Evolutionary conservation across 2,888 invertebrate species (phyloP), one percentile per base, ranked within the genome.

Genomic region (Plutella xylostella): DNA sequence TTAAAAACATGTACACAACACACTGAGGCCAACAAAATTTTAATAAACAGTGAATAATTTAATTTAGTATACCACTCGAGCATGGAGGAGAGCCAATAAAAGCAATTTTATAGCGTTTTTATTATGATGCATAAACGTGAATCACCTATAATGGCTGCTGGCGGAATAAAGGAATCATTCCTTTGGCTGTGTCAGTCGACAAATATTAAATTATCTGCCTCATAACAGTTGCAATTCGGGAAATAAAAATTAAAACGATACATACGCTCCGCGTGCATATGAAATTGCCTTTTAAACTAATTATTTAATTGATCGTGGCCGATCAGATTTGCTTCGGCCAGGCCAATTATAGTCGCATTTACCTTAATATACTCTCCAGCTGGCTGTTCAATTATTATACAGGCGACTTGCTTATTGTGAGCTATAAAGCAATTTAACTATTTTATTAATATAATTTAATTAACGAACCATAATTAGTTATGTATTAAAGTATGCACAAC

Each of bases 101-200:
- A 61, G 64, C 66, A 53, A 72, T 77, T 82, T 83, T 74, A 83
- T 80, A 61, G 72, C 65, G 55, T 68, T 82, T 82, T 82, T 82
- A 83, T 80, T 78, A 74, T 80, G 79, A 78, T 72, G 72, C 77
- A 79, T 74, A 72, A 77, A 72, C 74, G 70, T 79, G 72, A 77
- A 82, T 80, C 76, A 77, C 63, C 66, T 43, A 48, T 48, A 48
- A 45, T 48, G 48, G 45, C 35, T 35, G 47, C 30, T 34, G 28
- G 46, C 41, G 35, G 46, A 19, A 40, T 30, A 20, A 42, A 38
- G 31, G n/a, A 45, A 28, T 31, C 12, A 40, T 9, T 37, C 65
- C 43, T 46, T 46, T 43, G 31, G 57, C 55, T 56, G 52, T 56
- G 54, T 51, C 61, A 57, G 63, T 65, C 61, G 55, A 60, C 59